Evolutionary conservation across 2,797 vertebrate genomes (phyloP), one percentile per base, ranked within the genome.

Genomic region (Pelobates cultripes): DNA sequence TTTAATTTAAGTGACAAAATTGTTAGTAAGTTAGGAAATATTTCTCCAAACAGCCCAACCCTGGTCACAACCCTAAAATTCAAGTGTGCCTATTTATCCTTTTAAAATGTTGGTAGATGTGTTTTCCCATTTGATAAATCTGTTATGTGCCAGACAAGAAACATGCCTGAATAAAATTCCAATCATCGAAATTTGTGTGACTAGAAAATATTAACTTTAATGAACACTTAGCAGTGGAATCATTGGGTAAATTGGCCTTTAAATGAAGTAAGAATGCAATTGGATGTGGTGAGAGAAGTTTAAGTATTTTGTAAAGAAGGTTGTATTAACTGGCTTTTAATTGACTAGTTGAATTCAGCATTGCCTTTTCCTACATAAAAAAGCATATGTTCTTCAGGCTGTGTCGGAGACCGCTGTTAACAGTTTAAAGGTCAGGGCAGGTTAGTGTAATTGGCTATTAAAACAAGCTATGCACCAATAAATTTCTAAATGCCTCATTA

Each of bases 321-420:
- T 43, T 42, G 40, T 44, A 15, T 64, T 60, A 57, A 51, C 47
- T 17, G 78, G 84, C 86, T 85, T 87, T 86, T 93, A 92, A 93
- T 94, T 93, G 91, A 86, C 88, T 86, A 89, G 89, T 89, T 91
- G 92, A 94, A 92, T 92, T 91, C 80, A 86, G 55, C 83, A 86
- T 85, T 79, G 82, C 84, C 63, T 28, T 80, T 7, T 40, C 86
- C 89, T 91, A 85, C 83, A 89, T 91, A 93, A 93, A 90, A 91
- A 61, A 85, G 87, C 85, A 69, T 73, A 90, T 90, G 88, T 90
- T 88, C 17, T n/a, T 81, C 7, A 3, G 87, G 87, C 88, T 86
- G 53, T 68, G 73, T 77, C 78, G 15, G 64, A 68, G 82, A 77
- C 81, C n/a, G 69, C 57, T 3, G 8, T 85, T 73, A 79, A 84